phyloP scores from a whole-genome alignment of 2,888 invertebrate species.

The Drosophila mimica region DNA sequence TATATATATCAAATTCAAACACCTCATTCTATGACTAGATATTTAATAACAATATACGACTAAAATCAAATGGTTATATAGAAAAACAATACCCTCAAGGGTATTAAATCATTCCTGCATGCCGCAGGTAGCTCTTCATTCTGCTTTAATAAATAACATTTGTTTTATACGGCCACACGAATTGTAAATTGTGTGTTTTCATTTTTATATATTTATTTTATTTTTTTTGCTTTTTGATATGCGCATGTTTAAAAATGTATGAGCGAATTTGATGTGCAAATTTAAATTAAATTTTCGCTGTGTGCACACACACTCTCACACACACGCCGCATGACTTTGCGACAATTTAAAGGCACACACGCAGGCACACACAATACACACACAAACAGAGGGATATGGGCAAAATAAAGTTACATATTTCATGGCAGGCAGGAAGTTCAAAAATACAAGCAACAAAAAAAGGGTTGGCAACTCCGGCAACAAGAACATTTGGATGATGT shows the following conservation, averaged over 20 bases:
- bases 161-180: slow-evolving; percentile 31
- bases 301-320: slow-evolving; percentile 20
- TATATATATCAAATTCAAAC: neutral
- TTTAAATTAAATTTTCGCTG: slow-evolving; percentile 75
- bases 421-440: slow-evolving; percentile 69
- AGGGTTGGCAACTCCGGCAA: slow-evolving; percentile 59
- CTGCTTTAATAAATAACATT: slow-evolving; percentile 46
- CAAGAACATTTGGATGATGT: slow-evolving; percentile 49
- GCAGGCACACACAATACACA: slow-evolving; percentile 28
- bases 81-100: neutral
- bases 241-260: slow-evolving; percentile 67
- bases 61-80: neutral
- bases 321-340: slow-evolving; percentile 49
- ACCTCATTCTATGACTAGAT: neutral
- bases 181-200: slow-evolving; percentile 23
- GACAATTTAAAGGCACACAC: slow-evolving; percentile 55
- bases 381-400: slow-evolving; percentile 33
- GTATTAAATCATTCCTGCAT: neutral
- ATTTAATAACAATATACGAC: neutral
- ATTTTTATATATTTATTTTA: slow-evolving; percentile 21
- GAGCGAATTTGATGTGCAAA: slow-evolving; percentile 71
- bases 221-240: slow-evolving; percentile 21
- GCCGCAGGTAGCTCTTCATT: neutral
- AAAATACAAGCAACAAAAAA: slow-evolving; percentile 54
- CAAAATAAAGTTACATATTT: slow-evolving; percentile 65